Evolutionary conservation across 2,888 invertebrate genomes (phyloP), one percentile per base, ranked within the genome.

Genomic region (Caenorhabditis becei): DNA sequence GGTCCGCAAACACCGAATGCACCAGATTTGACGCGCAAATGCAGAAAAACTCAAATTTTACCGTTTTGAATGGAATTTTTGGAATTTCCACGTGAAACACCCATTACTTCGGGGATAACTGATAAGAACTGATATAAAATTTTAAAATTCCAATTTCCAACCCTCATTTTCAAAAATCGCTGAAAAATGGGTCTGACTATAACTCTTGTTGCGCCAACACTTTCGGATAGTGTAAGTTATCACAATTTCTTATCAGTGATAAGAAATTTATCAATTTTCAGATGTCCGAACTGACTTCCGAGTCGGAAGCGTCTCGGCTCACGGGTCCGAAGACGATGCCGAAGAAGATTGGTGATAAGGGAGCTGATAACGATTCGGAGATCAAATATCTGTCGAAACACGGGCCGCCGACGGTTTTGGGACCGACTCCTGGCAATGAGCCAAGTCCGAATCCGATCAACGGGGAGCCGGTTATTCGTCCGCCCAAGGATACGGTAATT

Each of bases 341-440:
- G 18, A 47, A 47, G 47, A 26, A 23, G 54, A 41, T n/a, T n/a
- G n/a, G n/a, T n/a, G n/a, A n/a, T n/a, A n/a, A n/a, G n/a, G n/a
- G n/a, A n/a, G n/a, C n/a, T n/a, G n/a, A n/a, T n/a, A n/a, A n/a
- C 23, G 41, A 26, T 7, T 51, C n/a, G 18, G 24, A 18, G 2
- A 26, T 54, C 24, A 37, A 54, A 20, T 54, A 26, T 28, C 26
- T 37, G 41, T 18, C 18, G 47, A 62, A 47, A n/a, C 7, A 28
- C 24, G 47, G 47, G 18, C 32, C 32, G 28, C 62, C 56, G 32
- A 56, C 56, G 4, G 58, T 63, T 23, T 49, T 72, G 24, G 72
- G 72, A 20, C 72, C 72, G 14, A 37, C 72, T 28, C 72, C 72
- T 18, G 72, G 72, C 11, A 63, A 63, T 26, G 58, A 35, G 26